Conservation (phyloP, 92 coral and sea anemone species). For the Actinostola sp. region DNA sequence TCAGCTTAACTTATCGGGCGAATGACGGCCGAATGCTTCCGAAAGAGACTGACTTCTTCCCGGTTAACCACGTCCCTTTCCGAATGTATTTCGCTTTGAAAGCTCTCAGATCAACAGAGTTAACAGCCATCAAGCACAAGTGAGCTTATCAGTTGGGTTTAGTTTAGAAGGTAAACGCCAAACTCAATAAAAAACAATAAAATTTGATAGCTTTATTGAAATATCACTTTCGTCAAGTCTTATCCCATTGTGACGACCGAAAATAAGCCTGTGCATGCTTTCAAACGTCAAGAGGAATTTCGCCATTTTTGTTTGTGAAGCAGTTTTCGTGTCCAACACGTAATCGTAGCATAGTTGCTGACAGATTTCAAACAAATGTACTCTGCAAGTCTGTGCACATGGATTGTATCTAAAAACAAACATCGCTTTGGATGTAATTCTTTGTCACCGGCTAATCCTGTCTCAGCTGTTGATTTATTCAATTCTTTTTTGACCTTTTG, state of each 20-base stretch:
- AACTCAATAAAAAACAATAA: conserved; percentile 13
- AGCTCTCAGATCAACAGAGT: conserved; percentile 2
- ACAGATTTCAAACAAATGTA: conserved; percentile 12
- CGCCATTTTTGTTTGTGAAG: conserved; percentile 8
- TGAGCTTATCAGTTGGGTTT: background rate
- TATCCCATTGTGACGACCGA: background rate
- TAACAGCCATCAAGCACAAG: background rate
- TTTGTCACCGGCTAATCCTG: background rate
- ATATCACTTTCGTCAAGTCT: conserved; percentile 3
- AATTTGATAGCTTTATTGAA: conserved; percentile 23
- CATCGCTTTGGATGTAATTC: background rate
- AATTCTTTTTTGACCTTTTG: conserved; percentile 8
- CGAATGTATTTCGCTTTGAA: conserved; percentile 3
- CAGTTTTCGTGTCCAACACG: background rate
- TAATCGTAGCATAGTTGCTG: conserved; percentile 13
- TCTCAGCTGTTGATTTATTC: background rate
- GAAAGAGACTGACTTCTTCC: background rate
- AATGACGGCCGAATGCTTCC: background rate
- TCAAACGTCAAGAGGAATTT: conserved; percentile 10
- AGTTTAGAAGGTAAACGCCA: background rate
- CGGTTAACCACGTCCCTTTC: background rate
- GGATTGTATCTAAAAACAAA: background rate
- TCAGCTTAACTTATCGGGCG: background rate
- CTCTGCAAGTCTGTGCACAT: conserved; percentile 4
- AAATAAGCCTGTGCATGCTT: background rate